Evolutionary conservation across 2,888 invertebrate genomes (phyloP).

Genomic region (Phyllotreta striolata): DNA sequence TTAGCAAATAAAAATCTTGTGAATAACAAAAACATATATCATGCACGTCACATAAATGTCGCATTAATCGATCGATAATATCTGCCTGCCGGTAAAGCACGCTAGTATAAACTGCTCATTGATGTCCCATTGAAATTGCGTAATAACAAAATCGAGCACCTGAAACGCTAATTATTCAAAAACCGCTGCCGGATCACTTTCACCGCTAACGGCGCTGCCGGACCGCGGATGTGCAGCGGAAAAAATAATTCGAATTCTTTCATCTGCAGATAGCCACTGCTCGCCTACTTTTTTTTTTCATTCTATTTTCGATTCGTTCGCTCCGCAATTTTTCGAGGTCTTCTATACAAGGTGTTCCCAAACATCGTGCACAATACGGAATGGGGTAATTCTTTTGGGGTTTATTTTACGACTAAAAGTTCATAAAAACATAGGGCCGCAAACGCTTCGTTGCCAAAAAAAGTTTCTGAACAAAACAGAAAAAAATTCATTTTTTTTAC

Average conservation of each 20-base stretch:
- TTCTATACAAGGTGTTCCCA: background rate
- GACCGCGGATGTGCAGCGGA: conserved; percentile 8
- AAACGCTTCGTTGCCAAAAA: too few species aligned
- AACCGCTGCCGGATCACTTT: conserved; percentile 20
- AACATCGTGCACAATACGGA: background rate
- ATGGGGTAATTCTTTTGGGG: background rate
- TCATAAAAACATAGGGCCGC: background rate
- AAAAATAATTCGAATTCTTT: conserved; percentile 13
- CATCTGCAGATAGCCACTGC: background rate
- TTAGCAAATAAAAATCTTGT: too few species aligned
- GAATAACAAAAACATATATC: too few species aligned
- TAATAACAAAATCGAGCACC: conserved; percentile 11
- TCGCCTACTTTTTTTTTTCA: conserved; percentile 2
- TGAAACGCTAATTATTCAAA: conserved; percentile 21
- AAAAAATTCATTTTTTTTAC: too few species aligned
- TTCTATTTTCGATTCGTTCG: background rate
- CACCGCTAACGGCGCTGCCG: conserved; percentile 5
- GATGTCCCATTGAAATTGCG: conserved; percentile 14
- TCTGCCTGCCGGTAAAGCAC: too few species aligned
- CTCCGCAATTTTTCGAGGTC: conserved; percentile 1
- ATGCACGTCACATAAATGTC: too few species aligned
- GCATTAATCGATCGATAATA: too few species aligned
- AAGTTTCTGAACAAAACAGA: too few species aligned
- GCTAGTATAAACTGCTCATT: background rate
- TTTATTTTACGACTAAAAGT: background rate